Percentiles rank a stretch among this genome's conserved stretches.
Conservation (phyloP, 2,888 invertebrate species). For the Drosophila paramelanica region DNA sequence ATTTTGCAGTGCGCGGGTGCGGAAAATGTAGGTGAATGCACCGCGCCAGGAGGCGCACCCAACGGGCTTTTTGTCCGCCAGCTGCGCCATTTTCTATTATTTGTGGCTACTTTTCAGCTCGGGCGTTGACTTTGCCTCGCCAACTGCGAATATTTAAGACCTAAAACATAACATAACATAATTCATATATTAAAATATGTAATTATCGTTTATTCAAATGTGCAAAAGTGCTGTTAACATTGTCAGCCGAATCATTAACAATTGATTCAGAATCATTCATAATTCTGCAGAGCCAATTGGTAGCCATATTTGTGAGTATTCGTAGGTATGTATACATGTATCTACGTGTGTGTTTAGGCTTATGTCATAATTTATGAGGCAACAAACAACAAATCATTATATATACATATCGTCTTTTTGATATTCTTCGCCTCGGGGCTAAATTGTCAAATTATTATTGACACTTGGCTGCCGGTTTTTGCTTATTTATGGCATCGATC, state of each 20-base stretch:
- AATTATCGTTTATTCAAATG: no score
- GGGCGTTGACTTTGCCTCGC: conserved; percentile 67
- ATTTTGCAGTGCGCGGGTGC: conserved; percentile 60
- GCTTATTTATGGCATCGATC: conserved; percentile 41
- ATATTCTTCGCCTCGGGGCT: conserved; percentile 16
- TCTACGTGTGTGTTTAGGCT: neutral
- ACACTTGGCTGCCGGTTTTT: conserved; percentile 46
- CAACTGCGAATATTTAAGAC: conserved; percentile 45
- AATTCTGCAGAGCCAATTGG: neutral
- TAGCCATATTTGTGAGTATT: no score
- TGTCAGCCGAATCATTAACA: no score
- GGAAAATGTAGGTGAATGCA: conserved; percentile 78
- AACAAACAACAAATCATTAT: conserved; percentile 18
- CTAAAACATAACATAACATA: neutral
- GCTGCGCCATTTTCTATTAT: conserved; percentile 59
- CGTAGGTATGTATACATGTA: neutral
- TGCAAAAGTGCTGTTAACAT: no score
- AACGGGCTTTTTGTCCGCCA: conserved; percentile 38
- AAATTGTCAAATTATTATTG: conserved; percentile 60
- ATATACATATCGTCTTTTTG: conserved; percentile 23
- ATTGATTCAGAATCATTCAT: no score
- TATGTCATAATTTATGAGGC: conserved; percentile 5
- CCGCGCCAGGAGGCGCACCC: conserved; percentile 38
- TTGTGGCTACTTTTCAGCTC: conserved; percentile 61
- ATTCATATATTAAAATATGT: no score